Percentiles rank a stretch among this genome's conserved stretches.
Evolutionary conservation across 2,888 invertebrate genomes (phyloP).

Genomic region (Drosophila falleni): DNA sequence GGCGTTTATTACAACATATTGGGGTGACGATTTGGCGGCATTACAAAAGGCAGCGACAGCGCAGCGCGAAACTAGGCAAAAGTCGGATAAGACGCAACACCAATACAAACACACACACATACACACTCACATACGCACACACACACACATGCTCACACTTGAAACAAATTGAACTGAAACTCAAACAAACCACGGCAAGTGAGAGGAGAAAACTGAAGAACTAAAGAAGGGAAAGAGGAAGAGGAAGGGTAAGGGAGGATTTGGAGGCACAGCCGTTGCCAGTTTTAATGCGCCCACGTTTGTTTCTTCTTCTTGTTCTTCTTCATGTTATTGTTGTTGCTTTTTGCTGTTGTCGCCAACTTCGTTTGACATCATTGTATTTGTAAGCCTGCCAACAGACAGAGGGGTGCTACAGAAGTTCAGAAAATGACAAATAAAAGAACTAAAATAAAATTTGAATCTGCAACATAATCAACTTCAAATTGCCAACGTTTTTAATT

Average conservation of each 20-base stretch:
- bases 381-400: constrained; percentile 63
- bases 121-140: constrained; percentile 27
- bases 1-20: constrained; percentile 83
- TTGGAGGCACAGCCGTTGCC: constrained; percentile 28
- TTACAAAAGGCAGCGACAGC: constrained; percentile 55
- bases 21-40: constrained; percentile 77
- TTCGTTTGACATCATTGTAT: constrained; percentile 70
- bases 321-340: constrained; percentile 26
- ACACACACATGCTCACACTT: constrained; percentile 25
- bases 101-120: constrained; percentile 24
- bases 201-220: neutral
- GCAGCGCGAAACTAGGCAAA: constrained; percentile 56
- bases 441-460: no score
- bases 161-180: constrained; percentile 69
- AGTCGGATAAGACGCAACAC: constrained; percentile 66
- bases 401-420: constrained; percentile 27
- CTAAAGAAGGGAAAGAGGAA: neutral
- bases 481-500: no score
- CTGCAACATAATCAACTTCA: no score
- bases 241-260: neutral
- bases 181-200: constrained; percentile 60
- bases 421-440: no score
- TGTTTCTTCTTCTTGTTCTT: constrained; percentile 29
- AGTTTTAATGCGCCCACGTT: constrained; percentile 46
- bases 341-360: constrained; percentile 58